A percentile compares a stretch with the other conserved stretches of the same genome.
Conservation (phyloP, 2,888 invertebrate species). For the Elgonia sp. region DNA sequence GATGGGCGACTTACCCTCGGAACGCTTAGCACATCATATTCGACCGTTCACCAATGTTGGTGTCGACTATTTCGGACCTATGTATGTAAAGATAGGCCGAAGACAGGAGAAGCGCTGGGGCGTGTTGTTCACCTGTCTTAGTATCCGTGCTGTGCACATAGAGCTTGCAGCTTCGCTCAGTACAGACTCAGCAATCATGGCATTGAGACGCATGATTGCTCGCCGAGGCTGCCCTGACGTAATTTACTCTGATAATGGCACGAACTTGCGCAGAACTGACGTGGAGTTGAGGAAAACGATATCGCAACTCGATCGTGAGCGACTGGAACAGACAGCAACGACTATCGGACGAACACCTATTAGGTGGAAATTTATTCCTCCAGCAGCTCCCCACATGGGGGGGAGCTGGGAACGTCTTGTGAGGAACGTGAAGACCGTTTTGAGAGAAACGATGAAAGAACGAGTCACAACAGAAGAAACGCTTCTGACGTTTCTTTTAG, state of each 20-base stretch:
- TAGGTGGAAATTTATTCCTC: constrained; percentile 60
- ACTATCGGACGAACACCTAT: not conserved
- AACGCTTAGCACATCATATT: not conserved
- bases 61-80: not conserved
- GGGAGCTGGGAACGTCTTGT: constrained; percentile 67
- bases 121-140: not conserved
- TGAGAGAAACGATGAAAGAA: not conserved
- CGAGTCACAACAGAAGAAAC: not conserved
- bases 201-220: constrained; percentile 2
- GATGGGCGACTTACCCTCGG: not conserved
- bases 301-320: not conserved
- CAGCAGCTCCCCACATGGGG: constrained; percentile 64
- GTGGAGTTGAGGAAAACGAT: not conserved
- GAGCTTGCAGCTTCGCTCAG: not conserved
- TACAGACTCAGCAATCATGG: not conserved
- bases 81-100: not conserved
- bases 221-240: not conserved
- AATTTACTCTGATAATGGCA: constrained; percentile 2
- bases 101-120: not conserved
- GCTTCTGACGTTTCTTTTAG: not conserved
- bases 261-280: not conserved
- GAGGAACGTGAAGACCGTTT: not conserved
- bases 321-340: not conserved
- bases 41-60: constrained; percentile 6
- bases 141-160: not conserved